Evolutionary conservation across 2,113 vertebrate genomes (phyloP).

Genomic region (Hymenochirus boettgeri): DNA sequence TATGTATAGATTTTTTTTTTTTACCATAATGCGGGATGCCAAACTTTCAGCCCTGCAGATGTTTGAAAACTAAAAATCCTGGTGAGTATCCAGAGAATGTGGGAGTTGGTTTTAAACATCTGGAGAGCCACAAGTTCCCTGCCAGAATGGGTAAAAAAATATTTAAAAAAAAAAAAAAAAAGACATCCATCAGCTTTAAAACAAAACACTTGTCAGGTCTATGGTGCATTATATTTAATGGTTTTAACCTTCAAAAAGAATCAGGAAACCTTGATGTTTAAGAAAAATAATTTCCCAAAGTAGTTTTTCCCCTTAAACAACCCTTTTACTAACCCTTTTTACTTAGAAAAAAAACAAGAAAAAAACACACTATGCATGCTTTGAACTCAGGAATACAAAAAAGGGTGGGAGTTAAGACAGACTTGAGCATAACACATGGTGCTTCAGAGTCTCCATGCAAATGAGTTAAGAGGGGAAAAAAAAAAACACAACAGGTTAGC

Average conservation of each 20-base stretch:
- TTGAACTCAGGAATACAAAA: constrained; percentile 54
- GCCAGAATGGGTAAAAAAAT: too few relatives aligned
- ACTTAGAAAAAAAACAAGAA: background rate
- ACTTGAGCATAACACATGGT: constrained; percentile 55
- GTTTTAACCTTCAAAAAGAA: constrained; percentile 59
- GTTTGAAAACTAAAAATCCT: too few relatives aligned
- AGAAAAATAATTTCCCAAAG: constrained; percentile 43
- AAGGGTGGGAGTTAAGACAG: constrained; percentile 43
- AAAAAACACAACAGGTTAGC: constrained; percentile 48
- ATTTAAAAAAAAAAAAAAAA: constrained; percentile 15
- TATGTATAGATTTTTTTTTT: too few relatives aligned
- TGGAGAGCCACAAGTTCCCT: too few relatives aligned
- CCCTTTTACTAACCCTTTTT: background rate
- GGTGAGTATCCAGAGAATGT: too few relatives aligned
- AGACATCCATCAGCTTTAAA: constrained; percentile 15
- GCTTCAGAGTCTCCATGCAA: constrained; percentile 54
- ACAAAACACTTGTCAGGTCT: constrained; percentile 13
- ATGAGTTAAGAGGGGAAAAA: constrained; percentile 51
- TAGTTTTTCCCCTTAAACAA: background rate
- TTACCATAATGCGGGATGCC: too few relatives aligned
- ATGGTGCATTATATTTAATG: constrained; percentile 48
- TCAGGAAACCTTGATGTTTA: constrained; percentile 55
- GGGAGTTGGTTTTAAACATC: too few relatives aligned
- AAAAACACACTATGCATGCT: constrained; percentile 54
- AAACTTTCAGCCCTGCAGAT: too few relatives aligned